Percentiles rank a stretch among this genome's conserved stretches.
Evolutionary conservation across 2,797 vertebrate genomes (phyloP).

Genomic region (Chelidonichthys spinosus): DNA sequence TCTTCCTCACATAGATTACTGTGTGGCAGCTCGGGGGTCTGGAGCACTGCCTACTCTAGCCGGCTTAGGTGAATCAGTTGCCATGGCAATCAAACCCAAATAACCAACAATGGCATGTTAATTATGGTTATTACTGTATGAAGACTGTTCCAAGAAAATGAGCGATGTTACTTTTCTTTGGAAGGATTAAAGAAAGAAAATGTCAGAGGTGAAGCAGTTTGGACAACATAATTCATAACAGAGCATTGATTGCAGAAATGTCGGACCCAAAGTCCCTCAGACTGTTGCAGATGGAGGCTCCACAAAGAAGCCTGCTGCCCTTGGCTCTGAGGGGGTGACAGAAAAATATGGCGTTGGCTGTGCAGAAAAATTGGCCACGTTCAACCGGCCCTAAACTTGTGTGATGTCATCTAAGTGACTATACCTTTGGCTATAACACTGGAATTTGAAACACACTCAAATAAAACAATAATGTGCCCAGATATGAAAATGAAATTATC

Average conservation of each 20-base stretch:
- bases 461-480: neutral
- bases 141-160: slow-evolving; percentile 75
- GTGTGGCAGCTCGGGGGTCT: slow-evolving; percentile 54
- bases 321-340: slow-evolving; percentile 24
- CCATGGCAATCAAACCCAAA: slow-evolving; percentile 82
- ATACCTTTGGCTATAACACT: neutral
- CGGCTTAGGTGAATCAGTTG: slow-evolving; percentile 79
- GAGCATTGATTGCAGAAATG: slow-evolving; percentile 45
- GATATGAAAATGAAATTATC: slow-evolving; percentile 16
- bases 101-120: slow-evolving; percentile 83
- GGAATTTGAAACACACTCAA: slow-evolving; percentile 8
- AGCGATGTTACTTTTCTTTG: slow-evolving; percentile 66
- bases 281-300: slow-evolving; percentile 28
- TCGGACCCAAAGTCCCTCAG: neutral
- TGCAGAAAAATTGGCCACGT: neutral
- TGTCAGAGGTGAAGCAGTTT: slow-evolving; percentile 71
- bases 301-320: slow-evolving; percentile 24
- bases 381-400: neutral
- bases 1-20: slow-evolving; percentile 59
- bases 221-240: slow-evolving; percentile 72
- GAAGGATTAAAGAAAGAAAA: slow-evolving; percentile 70
- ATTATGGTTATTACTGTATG: slow-evolving; percentile 83
- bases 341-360: slow-evolving; percentile 16
- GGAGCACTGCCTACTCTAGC: slow-evolving; percentile 68
- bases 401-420: slow-evolving; percentile 38